Evolutionary conservation across 2,797 vertebrate genomes (phyloP).

Genomic region (Peromyscus melanophrys): DNA sequence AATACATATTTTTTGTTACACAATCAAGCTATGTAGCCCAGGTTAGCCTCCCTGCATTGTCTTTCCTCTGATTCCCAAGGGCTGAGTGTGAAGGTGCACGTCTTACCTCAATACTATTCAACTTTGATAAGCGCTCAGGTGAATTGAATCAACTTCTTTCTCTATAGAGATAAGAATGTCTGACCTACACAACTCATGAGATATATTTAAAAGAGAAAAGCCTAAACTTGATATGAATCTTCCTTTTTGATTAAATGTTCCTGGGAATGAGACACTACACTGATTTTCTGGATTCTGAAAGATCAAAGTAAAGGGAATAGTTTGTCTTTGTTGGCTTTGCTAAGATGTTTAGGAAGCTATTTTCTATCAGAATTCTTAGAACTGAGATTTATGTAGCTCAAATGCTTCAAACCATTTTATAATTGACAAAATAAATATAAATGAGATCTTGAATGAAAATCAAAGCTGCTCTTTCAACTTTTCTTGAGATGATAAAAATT

Average conservation of each 20-base stretch:
- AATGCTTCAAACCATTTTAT: background rate
- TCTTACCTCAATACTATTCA: background rate
- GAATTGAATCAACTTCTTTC: constrained; percentile 1
- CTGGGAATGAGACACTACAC: background rate
- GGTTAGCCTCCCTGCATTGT: background rate
- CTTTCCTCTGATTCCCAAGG: background rate
- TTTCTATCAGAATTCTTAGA: constrained; percentile 50
- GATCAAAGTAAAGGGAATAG: background rate
- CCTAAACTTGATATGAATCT: background rate
- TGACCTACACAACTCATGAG: background rate
- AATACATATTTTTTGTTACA: background rate
- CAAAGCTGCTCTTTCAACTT: background rate
- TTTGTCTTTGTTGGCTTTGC: constrained; percentile 2
- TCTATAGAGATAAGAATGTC: background rate
- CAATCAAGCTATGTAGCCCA: background rate
- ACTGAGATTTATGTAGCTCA: background rate
- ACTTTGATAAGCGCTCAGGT: background rate
- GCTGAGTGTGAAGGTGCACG: background rate
- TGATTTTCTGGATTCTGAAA: background rate
- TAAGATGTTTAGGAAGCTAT: background rate
- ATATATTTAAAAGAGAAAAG: background rate
- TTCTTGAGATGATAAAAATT: constrained; percentile 5
- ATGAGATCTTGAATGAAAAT: background rate
- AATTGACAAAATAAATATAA: constrained; percentile 9
- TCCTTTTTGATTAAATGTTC: constrained; percentile 17